A percentile compares a stretch with the other conserved stretches of the same genome.
phyloP scores from a whole-genome alignment of 2,888 invertebrate genomes.

The Eurois occulta region DNA sequence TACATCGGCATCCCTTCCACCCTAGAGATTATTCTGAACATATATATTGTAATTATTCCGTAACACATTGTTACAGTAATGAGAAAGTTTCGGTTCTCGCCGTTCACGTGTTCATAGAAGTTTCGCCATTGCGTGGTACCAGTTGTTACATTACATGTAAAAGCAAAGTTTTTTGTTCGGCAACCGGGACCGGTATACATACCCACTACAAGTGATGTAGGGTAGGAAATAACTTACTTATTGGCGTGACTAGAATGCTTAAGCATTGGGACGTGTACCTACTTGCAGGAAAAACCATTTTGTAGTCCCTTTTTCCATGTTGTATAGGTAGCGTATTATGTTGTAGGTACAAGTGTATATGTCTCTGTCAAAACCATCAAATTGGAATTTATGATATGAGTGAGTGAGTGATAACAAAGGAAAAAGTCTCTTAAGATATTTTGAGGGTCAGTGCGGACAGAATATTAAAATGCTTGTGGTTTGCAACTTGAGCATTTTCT shows the following conservation, averaged over 20 bases:
- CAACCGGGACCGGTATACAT: conserved; percentile 22
- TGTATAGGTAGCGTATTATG: conserved; percentile 2
- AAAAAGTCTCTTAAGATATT: not conserved
- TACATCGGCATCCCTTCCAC: no score
- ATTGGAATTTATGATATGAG: no score
- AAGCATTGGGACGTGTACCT: not conserved
- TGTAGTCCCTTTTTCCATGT: conserved; percentile 21
- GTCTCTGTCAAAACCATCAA: not conserved
- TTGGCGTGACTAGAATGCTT: conserved; percentile 39
- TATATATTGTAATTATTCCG: conserved; percentile 10
- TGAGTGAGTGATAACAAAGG: no score
- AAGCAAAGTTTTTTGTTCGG: conserved; percentile 42
- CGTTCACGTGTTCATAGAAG: conserved; percentile 25
- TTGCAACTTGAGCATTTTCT: not conserved
- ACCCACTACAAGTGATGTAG: conserved; percentile 7
- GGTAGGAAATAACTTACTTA: conserved; percentile 47
- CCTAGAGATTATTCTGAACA: no score
- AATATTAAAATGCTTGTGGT: not conserved
- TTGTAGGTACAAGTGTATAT: not conserved
- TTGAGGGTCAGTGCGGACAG: not conserved
- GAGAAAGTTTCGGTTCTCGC: conserved; percentile 36
- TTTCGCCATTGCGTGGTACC: conserved; percentile 30
- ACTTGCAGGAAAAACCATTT: conserved; percentile 18
- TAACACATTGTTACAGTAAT: conserved; percentile 25
- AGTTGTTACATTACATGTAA: conserved; percentile 35